Evolutionary conservation across 2,888 invertebrate species (phyloP).

Genomic region (Tenthredo mesomela): DNA sequence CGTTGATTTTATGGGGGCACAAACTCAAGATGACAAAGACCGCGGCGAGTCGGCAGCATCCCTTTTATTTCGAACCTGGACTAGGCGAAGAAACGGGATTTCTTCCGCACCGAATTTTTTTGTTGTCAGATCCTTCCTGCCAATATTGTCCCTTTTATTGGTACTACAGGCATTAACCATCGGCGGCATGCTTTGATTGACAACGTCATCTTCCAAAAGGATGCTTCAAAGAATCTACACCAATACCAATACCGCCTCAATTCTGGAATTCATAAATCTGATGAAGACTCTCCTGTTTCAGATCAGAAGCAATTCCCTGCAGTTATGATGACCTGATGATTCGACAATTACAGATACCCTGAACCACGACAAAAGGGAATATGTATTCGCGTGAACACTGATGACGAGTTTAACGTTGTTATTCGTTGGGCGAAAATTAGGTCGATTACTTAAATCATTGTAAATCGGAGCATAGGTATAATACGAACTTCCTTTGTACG

Average conservation of each 20-base stretch:
- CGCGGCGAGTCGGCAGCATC: conserved; percentile 54
- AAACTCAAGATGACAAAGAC: conserved; percentile 67
- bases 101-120: not conserved
- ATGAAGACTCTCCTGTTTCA: not conserved
- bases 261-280: conserved; percentile 17
- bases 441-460: not conserved
- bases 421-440: not conserved
- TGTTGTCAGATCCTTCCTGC: conserved; percentile 5
- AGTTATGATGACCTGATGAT: not conserved
- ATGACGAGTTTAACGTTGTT: not conserved
- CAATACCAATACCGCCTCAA: not conserved
- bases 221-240: conserved; percentile 18
- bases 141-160: conserved; percentile 18
- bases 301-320: not conserved
- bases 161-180: conserved; percentile 23
- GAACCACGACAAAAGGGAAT: not conserved
- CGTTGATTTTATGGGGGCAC: conserved; percentile 71
- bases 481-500: not conserved
- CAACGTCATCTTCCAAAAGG: conserved; percentile 22
- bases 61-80: conserved; percentile 23
- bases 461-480: not conserved
- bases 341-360: not conserved
- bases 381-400: not conserved
- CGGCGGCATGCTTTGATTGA: conserved; percentile 41
- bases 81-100: not conserved